Evolutionary conservation across 2,113 vertebrate species (phyloP).

Genomic region (Mastomys coucha): DNA sequence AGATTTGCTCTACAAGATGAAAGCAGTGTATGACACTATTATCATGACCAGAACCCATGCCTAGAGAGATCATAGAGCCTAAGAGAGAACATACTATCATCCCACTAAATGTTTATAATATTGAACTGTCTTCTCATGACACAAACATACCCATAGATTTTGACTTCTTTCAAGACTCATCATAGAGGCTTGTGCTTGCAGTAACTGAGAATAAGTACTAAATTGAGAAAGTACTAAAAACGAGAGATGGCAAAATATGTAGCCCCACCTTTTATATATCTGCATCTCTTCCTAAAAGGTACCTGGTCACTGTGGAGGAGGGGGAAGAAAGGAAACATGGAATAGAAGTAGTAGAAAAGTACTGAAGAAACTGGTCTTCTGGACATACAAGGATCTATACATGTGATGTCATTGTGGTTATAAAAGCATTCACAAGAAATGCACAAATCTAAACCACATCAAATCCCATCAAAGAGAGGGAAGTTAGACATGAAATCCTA

Average conservation of each 20-base stretch:
- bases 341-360: background rate
- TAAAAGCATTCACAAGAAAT: background rate
- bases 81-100: background rate
- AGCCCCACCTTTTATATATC: background rate
- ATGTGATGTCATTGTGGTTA: background rate
- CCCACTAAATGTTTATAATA: background rate
- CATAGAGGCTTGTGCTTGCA: background rate
- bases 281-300: background rate
- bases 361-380: background rate
- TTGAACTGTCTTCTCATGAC: background rate
- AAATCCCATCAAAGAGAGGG: background rate
- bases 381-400: background rate
- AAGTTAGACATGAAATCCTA: background rate
- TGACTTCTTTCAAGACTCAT: background rate
- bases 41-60: background rate
- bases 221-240: background rate
- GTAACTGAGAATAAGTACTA: background rate
- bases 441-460: background rate
- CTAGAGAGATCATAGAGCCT: background rate
- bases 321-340: background rate
- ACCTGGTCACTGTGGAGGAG: background rate
- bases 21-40: background rate
- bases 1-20: background rate
- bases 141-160: background rate
- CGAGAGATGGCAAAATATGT: background rate